A percentile compares a stretch with the other conserved stretches of the same genome.
phyloP scores from a whole-genome alignment of 2,113 vertebrate species.

The Marcusenius ussheri region DNA sequence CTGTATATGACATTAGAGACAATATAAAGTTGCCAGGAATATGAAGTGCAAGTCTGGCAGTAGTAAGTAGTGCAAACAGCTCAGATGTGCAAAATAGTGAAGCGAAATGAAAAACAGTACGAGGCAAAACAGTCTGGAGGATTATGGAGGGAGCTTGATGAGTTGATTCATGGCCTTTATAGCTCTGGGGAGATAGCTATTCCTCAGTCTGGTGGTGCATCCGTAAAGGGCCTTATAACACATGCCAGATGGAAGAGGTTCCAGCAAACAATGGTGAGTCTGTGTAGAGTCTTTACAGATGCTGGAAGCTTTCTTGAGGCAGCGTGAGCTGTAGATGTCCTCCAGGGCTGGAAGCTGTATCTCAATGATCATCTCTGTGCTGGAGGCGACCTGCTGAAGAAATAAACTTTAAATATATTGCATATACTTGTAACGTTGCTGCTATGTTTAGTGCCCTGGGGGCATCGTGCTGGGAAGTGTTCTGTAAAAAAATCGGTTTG shows the following conservation, averaged over 20 bases:
- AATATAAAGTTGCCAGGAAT: neutral
- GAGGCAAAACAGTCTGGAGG: neutral
- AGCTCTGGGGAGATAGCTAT: neutral
- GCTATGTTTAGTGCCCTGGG: neutral
- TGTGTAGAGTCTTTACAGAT: neutral
- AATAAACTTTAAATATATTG: neutral
- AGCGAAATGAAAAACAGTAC: neutral
- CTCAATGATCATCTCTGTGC: neutral
- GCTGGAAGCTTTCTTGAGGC: neutral
- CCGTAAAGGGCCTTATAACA: neutral
- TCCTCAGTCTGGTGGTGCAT: neutral
- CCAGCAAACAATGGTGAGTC: neutral
- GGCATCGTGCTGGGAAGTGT: neutral
- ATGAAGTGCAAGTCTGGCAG: neutral
- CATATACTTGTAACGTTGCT: neutral
- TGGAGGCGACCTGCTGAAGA: neutral
- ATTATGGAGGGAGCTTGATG: neutral
- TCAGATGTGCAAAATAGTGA: neutral
- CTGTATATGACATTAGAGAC: neutral
- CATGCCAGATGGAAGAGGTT: neutral
- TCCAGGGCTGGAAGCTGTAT: neutral
- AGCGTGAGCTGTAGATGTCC: neutral
- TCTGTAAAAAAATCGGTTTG: neutral
- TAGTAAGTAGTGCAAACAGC: neutral
- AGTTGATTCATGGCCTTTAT: neutral